phyloP scores from a whole-genome alignment of 92 coral and sea anemone genomes.

The Bergia puertoricense region DNA sequence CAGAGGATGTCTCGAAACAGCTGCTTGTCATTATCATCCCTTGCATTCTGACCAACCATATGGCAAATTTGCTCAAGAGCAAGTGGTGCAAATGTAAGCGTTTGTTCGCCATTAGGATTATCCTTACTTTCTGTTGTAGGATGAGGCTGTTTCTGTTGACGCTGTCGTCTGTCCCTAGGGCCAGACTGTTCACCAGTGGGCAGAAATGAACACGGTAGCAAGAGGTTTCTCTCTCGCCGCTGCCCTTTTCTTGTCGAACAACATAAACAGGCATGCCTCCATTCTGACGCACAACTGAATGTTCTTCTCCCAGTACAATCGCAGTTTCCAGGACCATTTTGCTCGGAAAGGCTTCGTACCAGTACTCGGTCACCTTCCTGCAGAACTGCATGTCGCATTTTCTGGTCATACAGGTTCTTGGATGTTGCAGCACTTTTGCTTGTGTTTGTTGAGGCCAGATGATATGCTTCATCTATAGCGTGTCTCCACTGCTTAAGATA shows the following conservation, averaged over 20 bases:
- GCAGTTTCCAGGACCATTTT: conserved; percentile 57
- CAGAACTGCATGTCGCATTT: conserved; percentile 39
- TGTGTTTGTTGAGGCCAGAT: conserved; percentile 38
- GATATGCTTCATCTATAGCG: conserved; percentile 64
- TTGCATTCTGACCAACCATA: conserved; percentile 15
- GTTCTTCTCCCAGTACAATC: conserved; percentile 54
- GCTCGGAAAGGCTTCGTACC: conserved; percentile 48
- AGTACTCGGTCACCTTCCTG: conserved; percentile 53
- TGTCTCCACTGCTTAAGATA: conserved; percentile 58
- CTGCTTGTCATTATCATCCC: conserved; percentile 24
- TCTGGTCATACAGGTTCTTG: conserved; percentile 53
- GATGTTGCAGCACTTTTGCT: conserved; percentile 27
- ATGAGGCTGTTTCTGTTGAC: neutral
- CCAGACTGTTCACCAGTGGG: conserved; percentile 43
- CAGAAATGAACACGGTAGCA: conserved; percentile 53
- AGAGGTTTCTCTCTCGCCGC: conserved; percentile 31
- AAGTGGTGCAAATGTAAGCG: neutral
- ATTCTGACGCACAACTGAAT: too few species aligned
- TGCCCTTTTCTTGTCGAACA: neutral
- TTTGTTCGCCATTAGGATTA: conserved; percentile 13
- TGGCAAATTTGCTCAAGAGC: conserved; percentile 12
- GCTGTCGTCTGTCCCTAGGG: conserved; percentile 1
- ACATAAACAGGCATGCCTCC: too few species aligned
- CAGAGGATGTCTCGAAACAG: neutral
- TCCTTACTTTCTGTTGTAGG: neutral